Evolutionary conservation across 1,140 invertebrate genomes (phyloP), one percentile per base, ranked within the genome.

Genomic region (Cylas formicarius): DNA sequence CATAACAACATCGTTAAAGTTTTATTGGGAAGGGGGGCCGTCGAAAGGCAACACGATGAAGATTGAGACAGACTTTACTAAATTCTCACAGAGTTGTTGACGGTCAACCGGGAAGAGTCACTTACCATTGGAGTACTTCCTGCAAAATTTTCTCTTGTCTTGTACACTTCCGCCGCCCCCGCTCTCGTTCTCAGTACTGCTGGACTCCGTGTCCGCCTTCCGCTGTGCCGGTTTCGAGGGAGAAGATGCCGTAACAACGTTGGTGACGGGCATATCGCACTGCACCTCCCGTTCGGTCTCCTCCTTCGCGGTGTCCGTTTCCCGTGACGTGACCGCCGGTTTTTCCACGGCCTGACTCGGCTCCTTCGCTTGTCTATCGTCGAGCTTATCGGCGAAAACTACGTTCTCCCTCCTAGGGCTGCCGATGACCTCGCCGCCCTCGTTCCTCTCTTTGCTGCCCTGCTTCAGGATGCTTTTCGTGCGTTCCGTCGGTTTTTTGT

Each of bases 401-500:
- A 65, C 60, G n/a, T 57, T 46, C 36, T 65, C 62, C 13, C 45
- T 52, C 39, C 61, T 62, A 1, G 62, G 62, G 44, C 62, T 65
- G 7, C 53, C 58, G 19, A 61, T 29, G 16, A 52, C 50, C 8
- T 31, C 50, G 16, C 20, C 18, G 2, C 21, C 27, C 14, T 55
- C 57, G 18, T 39, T 35, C 6, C 52, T 38, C 27, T 64, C 62
- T 38, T 61, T 62, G 42, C 63, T 65, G 29, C 53, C 56, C 42
- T 65, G 63, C 33, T 65, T 65, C 35, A 63, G 40, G n/a, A 62
- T 63, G 23, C 57, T 63, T 29, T 65, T 65, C 2, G 62, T 65
- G 27, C 61, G 38, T 39, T 62, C 60, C 2, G 57, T 34, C 29
- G 56, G 60, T 21, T 48, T 34, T 39, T 43, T 48, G 9, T 43